A percentile compares a stretch with the other conserved stretches of the same genome.
Evolutionary conservation across 2,113 vertebrate genomes (phyloP).

Genomic region (Tyrannus savana): DNA sequence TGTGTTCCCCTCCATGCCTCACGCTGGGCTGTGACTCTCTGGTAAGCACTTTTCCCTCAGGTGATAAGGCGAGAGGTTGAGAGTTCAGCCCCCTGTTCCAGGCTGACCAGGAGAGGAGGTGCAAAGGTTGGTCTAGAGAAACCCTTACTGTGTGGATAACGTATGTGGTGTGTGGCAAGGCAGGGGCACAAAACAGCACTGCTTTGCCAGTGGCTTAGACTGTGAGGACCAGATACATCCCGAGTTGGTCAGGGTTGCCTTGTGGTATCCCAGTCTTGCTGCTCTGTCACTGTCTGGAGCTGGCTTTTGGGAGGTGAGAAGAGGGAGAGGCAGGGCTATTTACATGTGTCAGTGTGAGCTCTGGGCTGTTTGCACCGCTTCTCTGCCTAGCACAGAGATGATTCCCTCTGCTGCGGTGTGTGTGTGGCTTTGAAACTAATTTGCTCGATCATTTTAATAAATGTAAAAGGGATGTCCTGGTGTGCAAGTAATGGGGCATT

Average conservation of each 20-base stretch:
- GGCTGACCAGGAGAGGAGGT: neutral
- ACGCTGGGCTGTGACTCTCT: neutral
- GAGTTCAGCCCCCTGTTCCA: neutral
- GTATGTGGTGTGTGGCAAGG: neutral
- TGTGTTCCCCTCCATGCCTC: neutral
- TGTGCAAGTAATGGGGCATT: constrained; percentile 43
- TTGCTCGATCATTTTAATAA: constrained; percentile 43
- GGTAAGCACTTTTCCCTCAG: neutral
- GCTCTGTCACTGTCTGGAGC: neutral
- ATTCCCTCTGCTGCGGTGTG: accelerated
- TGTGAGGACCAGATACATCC: neutral
- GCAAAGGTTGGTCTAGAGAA: neutral
- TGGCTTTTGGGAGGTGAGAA: neutral
- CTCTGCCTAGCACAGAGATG: accelerated
- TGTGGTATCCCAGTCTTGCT: neutral
- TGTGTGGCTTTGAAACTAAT: neutral
- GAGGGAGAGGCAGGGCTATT: neutral
- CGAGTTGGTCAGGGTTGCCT: neutral
- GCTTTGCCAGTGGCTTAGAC: neutral
- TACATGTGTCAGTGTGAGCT: accelerated
- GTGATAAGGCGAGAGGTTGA: neutral
- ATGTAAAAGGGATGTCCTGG: neutral
- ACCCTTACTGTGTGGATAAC: neutral
- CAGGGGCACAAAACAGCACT: neutral
- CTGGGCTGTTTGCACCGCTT: accelerated